Evolutionary conservation across 2,888 invertebrate species (phyloP).

Genomic region (Idaea straminata): DNA sequence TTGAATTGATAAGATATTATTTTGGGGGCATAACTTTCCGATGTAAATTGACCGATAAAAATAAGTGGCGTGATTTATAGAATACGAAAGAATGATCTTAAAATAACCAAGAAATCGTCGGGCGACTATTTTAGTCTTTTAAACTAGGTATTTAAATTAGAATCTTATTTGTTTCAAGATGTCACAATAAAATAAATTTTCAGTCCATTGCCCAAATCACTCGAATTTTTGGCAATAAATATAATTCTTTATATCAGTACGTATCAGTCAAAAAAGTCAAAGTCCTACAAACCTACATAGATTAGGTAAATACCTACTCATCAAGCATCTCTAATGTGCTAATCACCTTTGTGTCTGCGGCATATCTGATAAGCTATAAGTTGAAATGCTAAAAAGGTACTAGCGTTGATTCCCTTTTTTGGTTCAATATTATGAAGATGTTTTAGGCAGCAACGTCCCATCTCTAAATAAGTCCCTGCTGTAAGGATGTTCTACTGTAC

Average conservation of each 20-base stretch:
- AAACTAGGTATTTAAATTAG: background rate
- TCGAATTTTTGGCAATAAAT: background rate
- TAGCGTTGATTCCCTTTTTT: no score
- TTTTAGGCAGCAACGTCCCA: no score
- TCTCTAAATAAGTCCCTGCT: no score
- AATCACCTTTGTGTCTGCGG: constrained; percentile 10
- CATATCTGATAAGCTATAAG: constrained; percentile 17
- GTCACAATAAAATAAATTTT: background rate
- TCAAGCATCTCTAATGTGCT: background rate
- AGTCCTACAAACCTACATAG: background rate
- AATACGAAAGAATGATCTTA: background rate
- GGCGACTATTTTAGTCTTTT: background rate
- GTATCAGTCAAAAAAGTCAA: background rate
- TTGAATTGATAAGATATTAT: background rate
- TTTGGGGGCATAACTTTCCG: background rate
- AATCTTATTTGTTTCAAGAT: background rate
- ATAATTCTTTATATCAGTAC: background rate
- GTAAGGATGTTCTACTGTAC: no score
- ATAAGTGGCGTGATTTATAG: background rate
- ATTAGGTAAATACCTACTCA: background rate
- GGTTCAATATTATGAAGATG: no score
- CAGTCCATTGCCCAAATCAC: background rate
- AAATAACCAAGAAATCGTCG: background rate
- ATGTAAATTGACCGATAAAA: background rate
- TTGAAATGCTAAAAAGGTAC: no score